Conservation (phyloP, 2,888 invertebrate genomes). For the Erebia aethiops region DNA sequence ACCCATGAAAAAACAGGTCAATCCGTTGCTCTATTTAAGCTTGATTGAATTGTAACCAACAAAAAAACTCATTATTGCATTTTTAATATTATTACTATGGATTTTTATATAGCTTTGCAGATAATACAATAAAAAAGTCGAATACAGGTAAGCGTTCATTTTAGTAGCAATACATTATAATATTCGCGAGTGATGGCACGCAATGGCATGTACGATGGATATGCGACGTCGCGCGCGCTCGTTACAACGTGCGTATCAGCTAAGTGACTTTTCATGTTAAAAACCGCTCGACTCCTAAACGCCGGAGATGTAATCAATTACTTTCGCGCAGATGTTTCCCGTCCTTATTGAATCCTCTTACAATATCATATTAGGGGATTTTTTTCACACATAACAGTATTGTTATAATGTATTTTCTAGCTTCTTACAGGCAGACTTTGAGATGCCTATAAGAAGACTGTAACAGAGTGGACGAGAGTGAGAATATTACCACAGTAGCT, state of each 20-base stretch:
- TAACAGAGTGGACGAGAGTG: too few relatives aligned
- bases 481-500: too few relatives aligned
- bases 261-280: slow-evolving; percentile 38
- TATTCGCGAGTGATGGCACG: slow-evolving; percentile 6
- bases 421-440: too few relatives aligned
- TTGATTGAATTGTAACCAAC: too few relatives aligned
- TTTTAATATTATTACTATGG: too few relatives aligned
- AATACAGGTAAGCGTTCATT: neutral
- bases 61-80: too few relatives aligned
- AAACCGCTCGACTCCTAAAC: slow-evolving; percentile 29
- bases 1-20: too few relatives aligned
- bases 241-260: slow-evolving; percentile 24
- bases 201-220: slow-evolving; percentile 16
- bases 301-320: slow-evolving; percentile 62
- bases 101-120: too few relatives aligned
- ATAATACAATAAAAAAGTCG: neutral
- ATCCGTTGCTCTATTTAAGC: too few relatives aligned
- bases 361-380: slow-evolving; percentile 68
- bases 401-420: slow-evolving; percentile 41
- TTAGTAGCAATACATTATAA: slow-evolving; percentile 1
- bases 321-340: slow-evolving; percentile 66
- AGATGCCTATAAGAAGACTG: too few relatives aligned
- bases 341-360: slow-evolving; percentile 69
- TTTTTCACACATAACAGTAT: slow-evolving; percentile 64
- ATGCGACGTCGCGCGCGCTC: neutral